Evolutionary conservation across 2,797 vertebrate genomes (phyloP).

Genomic region (Acropternis orthonyx): DNA sequence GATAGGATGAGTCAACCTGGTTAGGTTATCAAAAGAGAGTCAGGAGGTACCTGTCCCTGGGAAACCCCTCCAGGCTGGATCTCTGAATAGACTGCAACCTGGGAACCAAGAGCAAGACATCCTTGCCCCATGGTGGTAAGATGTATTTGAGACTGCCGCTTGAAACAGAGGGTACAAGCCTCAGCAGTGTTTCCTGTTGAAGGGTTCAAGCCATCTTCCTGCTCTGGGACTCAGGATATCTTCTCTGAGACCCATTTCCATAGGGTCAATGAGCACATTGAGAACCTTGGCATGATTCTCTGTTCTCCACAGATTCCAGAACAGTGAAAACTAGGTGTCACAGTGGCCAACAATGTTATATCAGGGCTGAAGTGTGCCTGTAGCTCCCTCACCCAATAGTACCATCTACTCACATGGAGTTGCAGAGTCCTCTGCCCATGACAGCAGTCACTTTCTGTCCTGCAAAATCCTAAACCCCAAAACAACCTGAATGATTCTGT

Average conservation of each 20-base stretch:
- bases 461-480: neutral
- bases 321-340: neutral
- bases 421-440: neutral
- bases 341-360: neutral
- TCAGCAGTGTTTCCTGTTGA: neutral
- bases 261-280: rapidly evolving
- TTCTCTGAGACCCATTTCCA: neutral
- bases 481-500: neutral
- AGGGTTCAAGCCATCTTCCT: neutral
- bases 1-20: neutral
- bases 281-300: neutral
- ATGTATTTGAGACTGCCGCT: neutral
- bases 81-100: neutral
- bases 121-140: rapidly evolving
- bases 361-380: neutral
- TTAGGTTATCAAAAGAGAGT: neutral
- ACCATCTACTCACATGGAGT: neutral
- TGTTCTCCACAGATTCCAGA: neutral
- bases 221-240: neutral
- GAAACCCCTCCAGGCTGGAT: neutral
- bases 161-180: neutral
- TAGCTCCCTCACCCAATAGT: neutral
- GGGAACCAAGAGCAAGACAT: neutral
- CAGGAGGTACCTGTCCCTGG: neutral
- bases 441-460: neutral